A percentile compares a stretch with the other conserved stretches of the same genome.
Evolutionary conservation across 2,888 invertebrate species (phyloP).

Genomic region (Achlya flavicornis): DNA sequence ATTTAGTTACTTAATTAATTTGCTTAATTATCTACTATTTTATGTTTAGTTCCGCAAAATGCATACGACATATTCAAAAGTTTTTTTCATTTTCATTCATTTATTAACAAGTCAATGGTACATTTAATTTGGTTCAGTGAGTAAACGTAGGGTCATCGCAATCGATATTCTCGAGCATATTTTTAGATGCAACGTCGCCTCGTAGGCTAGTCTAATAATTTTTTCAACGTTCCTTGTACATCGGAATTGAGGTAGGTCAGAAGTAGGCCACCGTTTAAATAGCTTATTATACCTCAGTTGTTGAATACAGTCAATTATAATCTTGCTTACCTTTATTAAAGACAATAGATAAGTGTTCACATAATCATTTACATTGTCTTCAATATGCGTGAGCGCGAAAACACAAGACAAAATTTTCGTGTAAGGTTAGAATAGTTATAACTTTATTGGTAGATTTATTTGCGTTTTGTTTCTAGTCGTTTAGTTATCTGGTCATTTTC

Average conservation of each 20-base stretch:
- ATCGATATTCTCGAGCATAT: constrained; percentile 74
- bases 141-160: constrained; percentile 49
- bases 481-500: not conserved
- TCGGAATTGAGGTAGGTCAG: constrained; percentile 49
- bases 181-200: constrained; percentile 72
- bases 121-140: constrained; percentile 40
- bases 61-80: not conserved
- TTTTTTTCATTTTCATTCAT: too few relatives aligned
- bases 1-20: not conserved
- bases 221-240: constrained; percentile 59
- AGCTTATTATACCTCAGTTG: constrained; percentile 13
- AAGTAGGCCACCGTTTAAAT: constrained; percentile 32
- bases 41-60: not conserved
- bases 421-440: not conserved
- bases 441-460: not conserved
- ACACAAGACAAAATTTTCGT: not conserved
- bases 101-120: constrained; percentile 1
- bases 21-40: not conserved
- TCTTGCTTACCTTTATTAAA: not conserved
- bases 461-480: not conserved
- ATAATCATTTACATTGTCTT: constrained; percentile 2
- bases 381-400: not conserved
- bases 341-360: constrained; percentile 4
- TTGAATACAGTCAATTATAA: not conserved
- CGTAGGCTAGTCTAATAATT: constrained; percentile 60